Base-by-base conservation (phyloP, 2,797 vertebrate species). In the Labeo calbasu region DNA sequence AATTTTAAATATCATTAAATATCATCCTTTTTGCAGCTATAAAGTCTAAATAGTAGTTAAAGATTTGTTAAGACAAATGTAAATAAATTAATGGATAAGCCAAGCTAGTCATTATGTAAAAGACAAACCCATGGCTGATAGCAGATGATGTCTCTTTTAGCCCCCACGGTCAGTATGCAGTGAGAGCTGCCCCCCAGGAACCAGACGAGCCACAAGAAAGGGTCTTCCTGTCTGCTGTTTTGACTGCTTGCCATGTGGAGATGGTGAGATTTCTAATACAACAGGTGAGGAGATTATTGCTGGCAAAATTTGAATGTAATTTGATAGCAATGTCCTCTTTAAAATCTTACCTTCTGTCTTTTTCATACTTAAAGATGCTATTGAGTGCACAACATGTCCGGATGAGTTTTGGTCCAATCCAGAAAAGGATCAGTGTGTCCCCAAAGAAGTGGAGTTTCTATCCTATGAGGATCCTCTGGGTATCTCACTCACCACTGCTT, bases 371-470 rank as follows among this genome's bases (percentile, higher is more conserved):
- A 53, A 23, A 95, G 94, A 93, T 66, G 91, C 93, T 4, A 83
- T 77, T 23, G 50, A 75, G 28, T 75, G 71, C 28, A 55, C 5
- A 19, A 4, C 28, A 19, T 95, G 95, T 87, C 93, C 91, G 23
- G 53, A 87, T 17, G 93, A 94, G 55, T 92, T 92, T 43, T 95
- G 94, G 95, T 93, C 94, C 71, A 94, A 91, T 73, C 36, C 55
- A 32, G 21, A 90, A 19, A 88, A 15, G 88, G 90, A 77, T 81
- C 89, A 1, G n/a, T 95, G 91, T 86, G 72, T 94, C 66, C 90
- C 88, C 15, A 95, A 93, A 82, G 82, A 76, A 32, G 88, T 89
- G 0, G 94, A 95, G 85, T 86, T 89, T 71, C 86, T 89, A 2
- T 87, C 87, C 3, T 88, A 84, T 36, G 51, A 65, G 8, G 86